A percentile compares a stretch with the other conserved stretches of the same genome.
These are phyloP conservation scores for Apoda limacodes DNA, from an alignment of 2,888 invertebrate genomes.

Conservation along the genomic window DNA sequence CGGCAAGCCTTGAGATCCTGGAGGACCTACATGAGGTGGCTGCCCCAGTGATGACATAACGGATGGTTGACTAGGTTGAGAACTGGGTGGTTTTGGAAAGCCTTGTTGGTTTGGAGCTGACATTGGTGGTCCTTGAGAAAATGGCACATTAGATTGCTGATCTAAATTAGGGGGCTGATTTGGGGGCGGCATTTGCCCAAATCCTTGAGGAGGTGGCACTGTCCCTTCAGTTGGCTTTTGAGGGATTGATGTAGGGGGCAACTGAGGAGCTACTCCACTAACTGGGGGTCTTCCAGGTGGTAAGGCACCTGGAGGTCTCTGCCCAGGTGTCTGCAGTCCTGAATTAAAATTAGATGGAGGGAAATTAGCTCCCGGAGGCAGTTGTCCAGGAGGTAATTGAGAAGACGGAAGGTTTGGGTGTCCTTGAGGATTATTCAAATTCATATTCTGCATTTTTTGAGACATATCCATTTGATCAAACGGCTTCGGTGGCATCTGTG, in stretches of 20 bases:
- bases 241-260: constrained; percentile 24
- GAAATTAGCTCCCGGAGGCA: constrained; percentile 31
- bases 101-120: constrained; percentile 18
- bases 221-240: constrained; percentile 26
- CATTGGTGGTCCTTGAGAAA: constrained; percentile 22
- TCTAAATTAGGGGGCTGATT: constrained; percentile 22
- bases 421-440: constrained; percentile 47
- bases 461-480: constrained; percentile 43
- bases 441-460: constrained; percentile 61
- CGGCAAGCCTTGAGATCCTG: constrained; percentile 18
- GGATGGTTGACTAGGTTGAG: constrained; percentile 27
- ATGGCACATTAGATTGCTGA: constrained; percentile 13
- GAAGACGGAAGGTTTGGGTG: constrained; percentile 39
- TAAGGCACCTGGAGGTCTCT: constrained; percentile 33
- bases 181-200: constrained; percentile 25
- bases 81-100: constrained; percentile 28
- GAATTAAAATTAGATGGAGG: constrained; percentile 34
- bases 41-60: constrained; percentile 10
- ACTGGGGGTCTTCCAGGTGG: constrained; percentile 30
- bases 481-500: constrained; percentile 29
- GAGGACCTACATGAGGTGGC: constrained; percentile 22
- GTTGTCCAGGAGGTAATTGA: constrained; percentile 40
- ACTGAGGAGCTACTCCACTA: constrained; percentile 30
- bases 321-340: constrained; percentile 32
- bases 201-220: constrained; percentile 29